phyloP scores from a whole-genome alignment of 2,113 vertebrate species.

The Gobio gobio region DNA sequence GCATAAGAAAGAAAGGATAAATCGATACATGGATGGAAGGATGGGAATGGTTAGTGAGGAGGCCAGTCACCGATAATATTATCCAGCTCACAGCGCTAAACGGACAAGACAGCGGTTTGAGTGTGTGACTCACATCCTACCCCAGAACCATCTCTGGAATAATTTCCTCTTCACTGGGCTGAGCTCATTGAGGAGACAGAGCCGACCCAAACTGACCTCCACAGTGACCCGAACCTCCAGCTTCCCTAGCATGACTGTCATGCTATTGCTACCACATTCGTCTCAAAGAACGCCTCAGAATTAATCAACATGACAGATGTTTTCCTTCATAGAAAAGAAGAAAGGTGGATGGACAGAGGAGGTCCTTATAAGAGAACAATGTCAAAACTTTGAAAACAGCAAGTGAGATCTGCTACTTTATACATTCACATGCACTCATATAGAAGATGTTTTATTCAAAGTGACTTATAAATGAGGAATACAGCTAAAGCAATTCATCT shows the following conservation, averaged over 20 bases:
- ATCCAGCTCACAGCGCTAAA: slow-evolving; percentile 57
- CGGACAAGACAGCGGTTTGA: slow-evolving; percentile 54
- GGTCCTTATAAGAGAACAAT: not conserved
- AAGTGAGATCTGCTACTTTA: not conserved
- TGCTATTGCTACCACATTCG: slow-evolving; percentile 6
- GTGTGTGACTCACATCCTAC: slow-evolving; percentile 60
- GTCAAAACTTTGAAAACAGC: not conserved
- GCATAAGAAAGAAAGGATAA: not conserved
- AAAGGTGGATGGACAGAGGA: not conserved
- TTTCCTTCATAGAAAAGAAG: not conserved
- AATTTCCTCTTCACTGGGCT: slow-evolving; percentile 40
- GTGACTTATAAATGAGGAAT: not conserved
- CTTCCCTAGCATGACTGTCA: slow-evolving; percentile 11
- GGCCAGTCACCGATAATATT: slow-evolving; percentile 52
- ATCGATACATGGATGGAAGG: not conserved
- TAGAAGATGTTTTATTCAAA: not conserved
- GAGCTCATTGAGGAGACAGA: slow-evolving; percentile 14
- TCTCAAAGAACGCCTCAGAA: not conserved
- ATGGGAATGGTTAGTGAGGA: not conserved
- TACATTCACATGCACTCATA: not conserved
- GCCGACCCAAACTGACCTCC: slow-evolving; percentile 25
- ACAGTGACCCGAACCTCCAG: not conserved
- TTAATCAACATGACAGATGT: slow-evolving; percentile 8
- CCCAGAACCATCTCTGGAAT: slow-evolving; percentile 52
- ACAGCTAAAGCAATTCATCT: not conserved